Evolutionary conservation across 1,140 invertebrate genomes (phyloP).

Genomic region (Pogonus chalceus): DNA sequence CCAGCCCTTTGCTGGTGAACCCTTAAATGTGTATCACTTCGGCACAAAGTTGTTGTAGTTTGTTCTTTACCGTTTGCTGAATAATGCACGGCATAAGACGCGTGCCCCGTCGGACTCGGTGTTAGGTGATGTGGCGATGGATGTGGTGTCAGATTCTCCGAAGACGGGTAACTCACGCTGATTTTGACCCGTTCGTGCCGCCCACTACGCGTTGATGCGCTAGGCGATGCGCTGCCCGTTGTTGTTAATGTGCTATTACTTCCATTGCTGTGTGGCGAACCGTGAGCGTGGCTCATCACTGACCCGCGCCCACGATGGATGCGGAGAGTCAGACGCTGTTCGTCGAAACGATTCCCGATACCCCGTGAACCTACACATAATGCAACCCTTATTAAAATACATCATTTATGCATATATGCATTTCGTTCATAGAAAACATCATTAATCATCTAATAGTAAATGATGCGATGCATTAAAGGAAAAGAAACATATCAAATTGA

Average conservation of each 20-base stretch:
- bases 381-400: too few relatives aligned
- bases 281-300: slow-evolving; percentile 40
- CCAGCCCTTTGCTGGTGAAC: slow-evolving; percentile 21
- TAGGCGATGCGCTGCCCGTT: slow-evolving; percentile 42
- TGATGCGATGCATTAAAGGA: too few relatives aligned
- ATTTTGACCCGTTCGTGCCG: slow-evolving; percentile 69
- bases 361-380: slow-evolving; percentile 32
- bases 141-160: slow-evolving; percentile 52
- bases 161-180: slow-evolving; percentile 71
- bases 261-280: slow-evolving; percentile 47
- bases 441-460: too few relatives aligned
- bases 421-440: too few relatives aligned
- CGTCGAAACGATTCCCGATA: slow-evolving; percentile 61
- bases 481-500: too few relatives aligned
- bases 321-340: slow-evolving; percentile 79
- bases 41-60: slow-evolving; percentile 25
- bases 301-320: slow-evolving; percentile 75
- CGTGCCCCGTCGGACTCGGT: slow-evolving; percentile 24
- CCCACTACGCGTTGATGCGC: slow-evolving; percentile 45
- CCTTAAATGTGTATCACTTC: slow-evolving; percentile 33
- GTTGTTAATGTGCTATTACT: slow-evolving; percentile 47
- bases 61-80: slow-evolving; percentile 38
- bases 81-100: slow-evolving; percentile 49
- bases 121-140: slow-evolving; percentile 27
- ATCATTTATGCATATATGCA: too few relatives aligned